Evolutionary conservation across 2,797 vertebrate genomes (phyloP).

Genomic region (Darevskia mixta): DNA sequence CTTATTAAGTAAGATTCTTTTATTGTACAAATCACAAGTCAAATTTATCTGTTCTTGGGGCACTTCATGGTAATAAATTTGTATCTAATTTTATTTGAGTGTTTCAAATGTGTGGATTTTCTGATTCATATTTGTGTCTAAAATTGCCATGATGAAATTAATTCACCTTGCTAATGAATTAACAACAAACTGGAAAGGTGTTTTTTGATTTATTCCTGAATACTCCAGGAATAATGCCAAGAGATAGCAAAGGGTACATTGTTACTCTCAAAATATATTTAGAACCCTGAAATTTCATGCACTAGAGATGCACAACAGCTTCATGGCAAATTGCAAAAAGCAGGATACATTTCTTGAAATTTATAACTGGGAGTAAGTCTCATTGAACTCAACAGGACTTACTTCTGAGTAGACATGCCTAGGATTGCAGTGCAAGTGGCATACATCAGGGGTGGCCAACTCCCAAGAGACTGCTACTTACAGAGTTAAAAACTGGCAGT

Average conservation of each 20-base stretch:
- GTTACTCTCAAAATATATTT: background rate
- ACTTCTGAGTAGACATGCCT: no score
- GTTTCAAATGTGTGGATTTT: slow-evolving; percentile 57
- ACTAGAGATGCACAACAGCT: background rate
- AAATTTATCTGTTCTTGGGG: slow-evolving; percentile 45
- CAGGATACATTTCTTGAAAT: background rate
- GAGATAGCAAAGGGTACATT: background rate
- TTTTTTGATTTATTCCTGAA: background rate
- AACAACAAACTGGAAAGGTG: background rate
- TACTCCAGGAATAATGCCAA: background rate
- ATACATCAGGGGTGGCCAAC: no score
- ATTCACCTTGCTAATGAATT: slow-evolving; percentile 33
- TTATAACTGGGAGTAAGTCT: background rate
- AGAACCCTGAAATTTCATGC: background rate
- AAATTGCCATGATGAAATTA: slow-evolving; percentile 58
- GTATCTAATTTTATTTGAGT: slow-evolving; percentile 52
- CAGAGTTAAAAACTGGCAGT: no score
- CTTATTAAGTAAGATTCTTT: slow-evolving; percentile 58
- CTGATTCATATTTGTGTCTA: slow-evolving; percentile 30
- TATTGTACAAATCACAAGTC: slow-evolving; percentile 41
- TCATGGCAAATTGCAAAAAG: background rate
- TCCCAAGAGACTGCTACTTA: no score
- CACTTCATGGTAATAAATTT: slow-evolving; percentile 37
- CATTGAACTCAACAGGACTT: no score
- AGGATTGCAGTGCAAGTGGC: no score